Base-by-base conservation (phyloP, 2,888 invertebrate genomes). In the Metalampra italica region DNA sequence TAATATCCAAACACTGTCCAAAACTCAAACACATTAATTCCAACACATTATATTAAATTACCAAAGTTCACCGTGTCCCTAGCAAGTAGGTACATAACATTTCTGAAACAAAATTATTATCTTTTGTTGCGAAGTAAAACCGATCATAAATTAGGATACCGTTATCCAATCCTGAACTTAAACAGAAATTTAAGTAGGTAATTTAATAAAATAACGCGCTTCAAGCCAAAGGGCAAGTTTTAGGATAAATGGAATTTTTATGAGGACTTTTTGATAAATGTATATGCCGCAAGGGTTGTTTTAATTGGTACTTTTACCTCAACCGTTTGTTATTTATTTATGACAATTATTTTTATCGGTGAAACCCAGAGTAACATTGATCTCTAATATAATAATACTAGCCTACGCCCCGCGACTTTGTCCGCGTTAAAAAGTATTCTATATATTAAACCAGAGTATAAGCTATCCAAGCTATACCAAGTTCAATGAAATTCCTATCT, bases 121-220 rank as follows among this genome's bases (percentile, higher is more conserved):
- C 68, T 74, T 78, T 76, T 70, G 75, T 77, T 72, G 57, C 64
- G 67, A 75, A 76, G 76, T 78, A 77, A 75, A 76, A 75, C 71
- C 73, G 71, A 78, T 79, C 74, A 74, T 81, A 81, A 82, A 82
- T 82, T 77, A 77, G 65, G 66, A 74, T 75, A 73, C 65, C 66
- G 71, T 68, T 66, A 73, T 71, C 73, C 74, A 75, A 78, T 74
- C 66, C 60, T 48, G 65, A 73, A 72, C 69, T 74, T 71, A 66
- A 75, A 75, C 69, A 64, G 68, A 76, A 73, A 75, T 78, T 71
- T 71, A 76, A 72, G 70, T 63, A 68, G 59, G 64, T 75, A 72
- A 78, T 70, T 73, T 70, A 63, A 75, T 78, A 72, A 68, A 73
- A 77, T 68, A 68, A 66, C 64, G 55, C 49, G 47, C 60, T 51